Evolutionary conservation across 2,797 vertebrate species (phyloP), one percentile per base, ranked within the genome.

Genomic region (Chaetophractus vellerosus): DNA sequence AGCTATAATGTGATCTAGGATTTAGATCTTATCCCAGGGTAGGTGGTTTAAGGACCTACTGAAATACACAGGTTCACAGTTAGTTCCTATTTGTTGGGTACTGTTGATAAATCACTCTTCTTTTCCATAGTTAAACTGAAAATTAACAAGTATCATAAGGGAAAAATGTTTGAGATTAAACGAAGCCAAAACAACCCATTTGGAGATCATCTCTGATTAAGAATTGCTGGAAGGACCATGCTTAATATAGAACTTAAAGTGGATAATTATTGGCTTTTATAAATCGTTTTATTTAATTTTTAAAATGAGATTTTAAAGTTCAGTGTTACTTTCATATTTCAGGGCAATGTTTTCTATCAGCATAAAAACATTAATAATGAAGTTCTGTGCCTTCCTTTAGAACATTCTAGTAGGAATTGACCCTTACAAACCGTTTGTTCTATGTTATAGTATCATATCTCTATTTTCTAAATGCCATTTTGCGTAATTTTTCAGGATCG

Each of bases 121-220:
- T 63, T 82, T 59, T 26, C 28, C 33, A 74, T 16, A 94, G 18
- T 89, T 63, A 79, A 80, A 75, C 11, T 90, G 72, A 75, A 86
- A 89, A 89, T 50, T n/a, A 92, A 72, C 10, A 69, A 90, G 21
- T 74, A 81, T 63, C 19, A 28, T 38, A 76, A 81, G 89, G 63
- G n/a, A 10, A 91, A 96, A 93, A 83, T 52, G n/a, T 78, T 18
- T 72, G 55, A 95, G 89, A 96, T 97, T 97, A 96, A 96, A 96
- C 97, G 96, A 97, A 98, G 83, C 82, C 89, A 96, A 95, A 98
- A 96, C 91, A 78, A 97, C 91, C 86, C 76, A 96, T 97, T 97
- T 93, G 90, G 93, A 97, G 61, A 6, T 97, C 91, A 96, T 96
- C 64, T 63, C 59, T 92, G 76, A 85, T 95, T 86, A 97, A 90